Percentiles rank a stretch among this genome's conserved stretches.
Conservation (phyloP, 1,140 invertebrate species). For the Ips nitidus region DNA sequence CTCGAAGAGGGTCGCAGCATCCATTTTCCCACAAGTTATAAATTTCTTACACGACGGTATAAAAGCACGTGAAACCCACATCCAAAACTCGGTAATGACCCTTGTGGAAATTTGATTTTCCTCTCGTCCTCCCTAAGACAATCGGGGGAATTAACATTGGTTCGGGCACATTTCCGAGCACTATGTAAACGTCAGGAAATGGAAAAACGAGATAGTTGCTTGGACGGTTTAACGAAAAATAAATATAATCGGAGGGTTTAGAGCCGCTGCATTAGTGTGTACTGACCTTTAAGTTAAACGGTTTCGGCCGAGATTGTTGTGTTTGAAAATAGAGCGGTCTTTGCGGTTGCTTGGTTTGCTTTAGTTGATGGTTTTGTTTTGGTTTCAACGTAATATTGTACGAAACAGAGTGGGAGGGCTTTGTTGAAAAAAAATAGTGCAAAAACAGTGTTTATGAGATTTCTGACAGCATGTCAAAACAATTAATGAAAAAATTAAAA, state of each 20-base stretch:
- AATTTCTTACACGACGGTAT: background rate
- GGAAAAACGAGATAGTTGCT: background rate
- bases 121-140: too few relatives aligned
- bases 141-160: too few relatives aligned
- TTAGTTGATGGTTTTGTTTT: background rate
- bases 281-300: background rate
- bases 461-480: too few relatives aligned
- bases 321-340: conserved; percentile 6
- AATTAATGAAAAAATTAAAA: too few relatives aligned
- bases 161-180: too few relatives aligned
- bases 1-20: background rate
- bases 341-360: background rate
- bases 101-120: background rate
- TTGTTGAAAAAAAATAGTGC: too few relatives aligned
- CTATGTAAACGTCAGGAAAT: too few relatives aligned
- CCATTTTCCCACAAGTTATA: background rate
- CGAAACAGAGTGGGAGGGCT: too few relatives aligned
- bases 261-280: background rate
- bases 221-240: conserved; percentile 1
- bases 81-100: background rate
- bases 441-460: too few relatives aligned
- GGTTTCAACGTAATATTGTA: too few relatives aligned
- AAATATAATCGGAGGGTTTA: conserved; percentile 4
- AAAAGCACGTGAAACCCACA: background rate
- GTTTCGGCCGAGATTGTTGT: conserved; percentile 10